phyloP scores from a whole-genome alignment of 2,113 vertebrate genomes.

The Psammodynastes pulverulentus region DNA sequence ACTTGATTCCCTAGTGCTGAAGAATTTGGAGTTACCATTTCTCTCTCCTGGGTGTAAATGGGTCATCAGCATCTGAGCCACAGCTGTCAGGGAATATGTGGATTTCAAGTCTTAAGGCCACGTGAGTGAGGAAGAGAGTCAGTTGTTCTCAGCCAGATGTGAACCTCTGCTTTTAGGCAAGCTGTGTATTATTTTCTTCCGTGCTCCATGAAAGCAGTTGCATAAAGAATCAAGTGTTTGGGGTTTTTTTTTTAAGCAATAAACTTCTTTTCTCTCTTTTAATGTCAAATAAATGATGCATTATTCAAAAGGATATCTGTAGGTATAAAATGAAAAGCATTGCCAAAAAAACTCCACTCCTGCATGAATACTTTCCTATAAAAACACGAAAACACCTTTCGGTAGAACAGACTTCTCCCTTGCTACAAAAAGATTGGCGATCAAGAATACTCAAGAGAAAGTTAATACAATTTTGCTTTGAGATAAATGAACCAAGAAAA shows the following conservation, averaged over 20 bases:
- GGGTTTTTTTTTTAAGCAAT: background rate
- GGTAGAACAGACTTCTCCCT: conserved; percentile 24
- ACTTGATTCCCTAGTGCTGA: background rate
- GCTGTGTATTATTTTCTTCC: rapidly evolving
- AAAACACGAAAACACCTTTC: conserved; percentile 43
- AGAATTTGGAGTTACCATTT: background rate
- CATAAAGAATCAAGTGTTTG: conserved; percentile 10
- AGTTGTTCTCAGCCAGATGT: conserved; percentile 9
- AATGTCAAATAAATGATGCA: background rate
- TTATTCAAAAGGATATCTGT: conserved; percentile 4
- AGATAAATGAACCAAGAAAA: conserved; percentile 61
- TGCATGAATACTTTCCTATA: background rate
- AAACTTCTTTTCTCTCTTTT: background rate
- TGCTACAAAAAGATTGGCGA: conserved; percentile 55
- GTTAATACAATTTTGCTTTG: conserved; percentile 56
- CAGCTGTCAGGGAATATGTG: background rate
- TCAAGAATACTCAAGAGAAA: conserved; percentile 52
- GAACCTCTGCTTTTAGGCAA: background rate
- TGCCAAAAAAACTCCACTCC: conserved; percentile 24
- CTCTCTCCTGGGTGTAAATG: background rate
- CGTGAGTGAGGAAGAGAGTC: background rate
- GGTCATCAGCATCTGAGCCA: background rate
- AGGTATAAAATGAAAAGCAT: background rate
- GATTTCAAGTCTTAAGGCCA: background rate
- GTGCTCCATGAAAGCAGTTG: background rate